A percentile compares a stretch with the other conserved stretches of the same genome.
These are phyloP conservation scores for Scopus umbretta DNA, from an alignment of 2,113 vertebrate genomes.

Conservation along the genomic window DNA sequence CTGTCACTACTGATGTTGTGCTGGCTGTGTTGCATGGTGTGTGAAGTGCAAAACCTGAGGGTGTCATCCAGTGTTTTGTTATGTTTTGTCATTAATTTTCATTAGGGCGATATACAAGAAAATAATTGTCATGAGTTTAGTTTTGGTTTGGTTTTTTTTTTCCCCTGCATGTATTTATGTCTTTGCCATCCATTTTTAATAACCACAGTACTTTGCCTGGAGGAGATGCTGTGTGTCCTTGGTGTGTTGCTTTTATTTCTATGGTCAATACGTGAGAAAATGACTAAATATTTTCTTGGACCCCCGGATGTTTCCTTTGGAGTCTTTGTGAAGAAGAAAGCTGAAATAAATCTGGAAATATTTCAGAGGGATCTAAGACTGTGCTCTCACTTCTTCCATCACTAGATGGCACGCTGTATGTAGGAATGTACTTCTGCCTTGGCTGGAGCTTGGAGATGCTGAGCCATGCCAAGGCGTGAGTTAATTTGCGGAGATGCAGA, in stretches of 20 bases:
- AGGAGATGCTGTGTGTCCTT: neutral
- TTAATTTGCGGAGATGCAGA: neutral
- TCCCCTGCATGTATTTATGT: fast-evolving
- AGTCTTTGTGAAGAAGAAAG: fast-evolving
- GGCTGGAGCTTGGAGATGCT: neutral
- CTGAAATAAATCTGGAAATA: fast-evolving
- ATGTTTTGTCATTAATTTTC: neutral
- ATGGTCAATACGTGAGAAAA: too few relatives aligned
- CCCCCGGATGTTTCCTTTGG: neutral
- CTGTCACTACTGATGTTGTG: fast-evolving
- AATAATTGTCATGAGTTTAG: fast-evolving
- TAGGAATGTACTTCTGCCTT: neutral
- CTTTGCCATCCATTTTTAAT: neutral
- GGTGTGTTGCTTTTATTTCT: neutral
- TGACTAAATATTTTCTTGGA: fast-evolving
- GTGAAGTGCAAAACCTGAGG: neutral
- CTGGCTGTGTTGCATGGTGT: fast-evolving
- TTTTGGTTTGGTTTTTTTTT: too few relatives aligned
- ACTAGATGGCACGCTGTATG: conserved; percentile 61
- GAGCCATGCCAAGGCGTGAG: neutral
- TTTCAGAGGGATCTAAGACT: neutral
- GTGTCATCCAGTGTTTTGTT: neutral
- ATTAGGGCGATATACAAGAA: neutral
- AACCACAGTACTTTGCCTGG: neutral
- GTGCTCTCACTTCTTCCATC: neutral